Evolutionary conservation across 2,888 invertebrate genomes (phyloP).

Genomic region (Drosophila nr. perissopoda): DNA sequence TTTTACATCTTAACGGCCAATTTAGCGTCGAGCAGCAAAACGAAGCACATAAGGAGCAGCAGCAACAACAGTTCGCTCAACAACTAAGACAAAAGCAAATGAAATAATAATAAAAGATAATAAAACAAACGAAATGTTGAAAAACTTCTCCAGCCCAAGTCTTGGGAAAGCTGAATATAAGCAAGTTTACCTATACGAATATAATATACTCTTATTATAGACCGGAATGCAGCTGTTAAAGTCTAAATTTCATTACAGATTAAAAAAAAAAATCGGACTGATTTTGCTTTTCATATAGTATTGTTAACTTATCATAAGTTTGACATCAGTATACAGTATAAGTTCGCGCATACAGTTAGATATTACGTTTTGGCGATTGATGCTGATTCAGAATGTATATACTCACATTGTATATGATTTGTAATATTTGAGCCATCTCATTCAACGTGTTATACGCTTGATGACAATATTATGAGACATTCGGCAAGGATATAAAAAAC

Average conservation of each 20-base stretch:
- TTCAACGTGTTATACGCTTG: not conserved
- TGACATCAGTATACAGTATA: not conserved
- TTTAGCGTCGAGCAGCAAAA: conserved; percentile 58
- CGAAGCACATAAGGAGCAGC: conserved; percentile 19
- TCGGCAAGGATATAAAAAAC: conserved; percentile 54
- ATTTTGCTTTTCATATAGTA: not conserved
- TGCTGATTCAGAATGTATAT: not conserved
- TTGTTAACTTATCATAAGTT: not conserved
- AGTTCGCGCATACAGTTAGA: not conserved
- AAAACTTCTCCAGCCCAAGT: conserved; percentile 6
- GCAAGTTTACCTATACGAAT: not conserved
- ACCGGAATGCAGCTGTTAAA: not conserved
- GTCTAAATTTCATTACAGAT: not conserved
- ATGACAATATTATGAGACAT: not conserved
- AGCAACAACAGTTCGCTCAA: conserved; percentile 21
- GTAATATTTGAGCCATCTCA: not conserved
- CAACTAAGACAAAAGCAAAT: conserved; percentile 51
- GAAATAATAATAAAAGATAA: conserved; percentile 73
- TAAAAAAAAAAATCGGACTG: not conserved
- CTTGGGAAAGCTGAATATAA: not conserved
- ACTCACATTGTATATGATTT: not conserved
- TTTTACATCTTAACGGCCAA: conserved; percentile 81
- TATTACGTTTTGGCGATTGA: not conserved
- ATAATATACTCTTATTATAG: not conserved
- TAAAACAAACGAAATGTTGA: conserved; percentile 76